These are phyloP conservation scores for Argya squamiceps DNA, from an alignment of 2,797 vertebrate species.

Conservation along the genomic window DNA sequence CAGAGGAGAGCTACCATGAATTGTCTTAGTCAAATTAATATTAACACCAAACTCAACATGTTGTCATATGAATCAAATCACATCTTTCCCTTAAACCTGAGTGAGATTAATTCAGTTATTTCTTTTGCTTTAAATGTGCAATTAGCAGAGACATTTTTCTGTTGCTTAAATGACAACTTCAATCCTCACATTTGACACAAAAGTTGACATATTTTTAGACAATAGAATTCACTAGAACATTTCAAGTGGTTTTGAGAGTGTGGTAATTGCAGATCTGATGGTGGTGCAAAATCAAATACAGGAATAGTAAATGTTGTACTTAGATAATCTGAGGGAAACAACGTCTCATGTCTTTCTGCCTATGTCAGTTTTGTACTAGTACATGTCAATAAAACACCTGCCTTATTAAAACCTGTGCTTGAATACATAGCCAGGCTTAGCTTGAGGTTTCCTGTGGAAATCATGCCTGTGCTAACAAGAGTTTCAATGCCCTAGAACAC, in stretches of 20 bases:
- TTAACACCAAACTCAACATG: not conserved
- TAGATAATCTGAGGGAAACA: constrained; percentile 62
- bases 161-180: constrained; percentile 56
- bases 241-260: constrained; percentile 36
- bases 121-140: constrained; percentile 30
- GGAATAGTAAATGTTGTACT: constrained; percentile 56
- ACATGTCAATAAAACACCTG: constrained; percentile 46
- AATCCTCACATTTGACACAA: constrained; percentile 60
- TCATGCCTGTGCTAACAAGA: not conserved
- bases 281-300: constrained; percentile 43
- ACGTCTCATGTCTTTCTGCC: constrained; percentile 8
- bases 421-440: not conserved
- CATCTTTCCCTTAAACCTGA: constrained; percentile 35
- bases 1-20: too few relatives aligned
- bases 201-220: constrained; percentile 69
- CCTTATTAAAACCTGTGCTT: constrained; percentile 30
- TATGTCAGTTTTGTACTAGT: not conserved
- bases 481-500: not conserved
- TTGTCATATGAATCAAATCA: not conserved
- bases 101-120: constrained; percentile 53
- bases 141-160: constrained; percentile 54
- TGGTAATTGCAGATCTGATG: constrained; percentile 53
- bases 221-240: constrained; percentile 41
- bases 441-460: not conserved
- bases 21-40: not conserved